Evolutionary conservation across 2,113 vertebrate genomes (phyloP).

Genomic region (Panthera uncia): DNA sequence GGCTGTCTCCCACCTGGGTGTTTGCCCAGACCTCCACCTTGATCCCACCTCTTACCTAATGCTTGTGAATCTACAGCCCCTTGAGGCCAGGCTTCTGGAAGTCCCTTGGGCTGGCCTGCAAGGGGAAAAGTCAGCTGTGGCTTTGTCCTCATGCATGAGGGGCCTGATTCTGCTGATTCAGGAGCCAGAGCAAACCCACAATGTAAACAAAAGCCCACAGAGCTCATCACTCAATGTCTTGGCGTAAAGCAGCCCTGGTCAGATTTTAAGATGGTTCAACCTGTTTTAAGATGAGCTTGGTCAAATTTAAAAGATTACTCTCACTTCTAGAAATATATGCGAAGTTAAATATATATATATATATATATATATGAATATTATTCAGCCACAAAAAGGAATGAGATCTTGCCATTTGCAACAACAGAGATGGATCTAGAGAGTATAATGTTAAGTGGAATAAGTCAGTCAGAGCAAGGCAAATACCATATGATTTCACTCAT

Average conservation of each 20-base stretch:
- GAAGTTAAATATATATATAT: not conserved
- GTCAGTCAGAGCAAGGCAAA: no score
- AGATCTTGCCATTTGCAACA: no score
- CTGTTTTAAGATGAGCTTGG: not conserved
- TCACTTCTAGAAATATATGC: not conserved
- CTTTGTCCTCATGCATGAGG: not conserved
- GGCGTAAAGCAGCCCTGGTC: not conserved
- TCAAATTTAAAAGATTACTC: not conserved
- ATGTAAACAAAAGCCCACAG: accelerated
- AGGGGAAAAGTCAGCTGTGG: not conserved
- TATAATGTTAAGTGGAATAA: no score
- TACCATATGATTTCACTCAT: no score
- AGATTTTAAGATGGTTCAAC: not conserved
- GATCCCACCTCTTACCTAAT: conserved; percentile 31
- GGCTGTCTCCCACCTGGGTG: not conserved
- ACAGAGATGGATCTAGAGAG: no score
- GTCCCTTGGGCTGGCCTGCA: conserved; percentile 66
- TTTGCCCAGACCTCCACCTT: not conserved
- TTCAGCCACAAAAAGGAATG: no score
- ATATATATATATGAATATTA: no score
- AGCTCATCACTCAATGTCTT: no score
- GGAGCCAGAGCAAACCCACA: not conserved
- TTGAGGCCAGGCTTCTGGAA: conserved; percentile 51
- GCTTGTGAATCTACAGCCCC: conserved; percentile 63
- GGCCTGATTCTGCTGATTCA: not conserved